phyloP scores from a whole-genome alignment of 2,113 vertebrate species.

The chimpanzee (Pan troglodytes) region NHGRI_mPanTro3-v2.1_pri NC_072398.2:74888501-74889000 shows the following conservation, averaged over 20 bases:
- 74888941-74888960: neutral
- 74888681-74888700: constrained; percentile 1
- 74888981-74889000: neutral
- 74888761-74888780: neutral
- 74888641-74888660: neutral
- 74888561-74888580: neutral
- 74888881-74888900: constrained; percentile 1
- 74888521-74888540: neutral
- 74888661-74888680: neutral
- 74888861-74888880: neutral
- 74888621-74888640: neutral
- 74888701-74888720: constrained; percentile 2
- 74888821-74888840: neutral
- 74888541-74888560: neutral
- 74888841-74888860: neutral
- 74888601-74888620: constrained; percentile 8
- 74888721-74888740: neutral
- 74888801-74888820: neutral
- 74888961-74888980: neutral
- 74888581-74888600: neutral
- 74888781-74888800: neutral
- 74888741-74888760: neutral
- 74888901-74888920: neutral
- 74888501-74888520: neutral
- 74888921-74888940: constrained; percentile 26